Conservation (phyloP, 2,888 invertebrate species). For the Latrodectus hesperus region DNA sequence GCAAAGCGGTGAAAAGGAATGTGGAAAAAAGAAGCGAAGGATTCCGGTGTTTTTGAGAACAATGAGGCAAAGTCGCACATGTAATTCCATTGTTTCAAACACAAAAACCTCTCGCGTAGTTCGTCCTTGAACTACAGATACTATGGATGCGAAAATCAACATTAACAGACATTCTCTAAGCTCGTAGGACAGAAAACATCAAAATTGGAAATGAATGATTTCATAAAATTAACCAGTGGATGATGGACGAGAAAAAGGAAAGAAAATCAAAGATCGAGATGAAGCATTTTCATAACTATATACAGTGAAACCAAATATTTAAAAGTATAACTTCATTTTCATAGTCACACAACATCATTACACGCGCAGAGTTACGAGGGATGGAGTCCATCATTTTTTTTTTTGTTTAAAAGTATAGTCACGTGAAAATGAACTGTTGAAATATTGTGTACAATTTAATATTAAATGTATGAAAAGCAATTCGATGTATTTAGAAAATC, state of each 20-base stretch:
- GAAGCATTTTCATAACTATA: background rate
- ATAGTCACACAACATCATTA: no score
- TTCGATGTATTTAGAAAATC: no score
- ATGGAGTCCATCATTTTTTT: no score
- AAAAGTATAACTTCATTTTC: no score
- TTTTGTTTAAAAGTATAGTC: no score
- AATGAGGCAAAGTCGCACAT: no score
- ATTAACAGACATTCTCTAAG: no score
- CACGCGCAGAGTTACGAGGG: no score
- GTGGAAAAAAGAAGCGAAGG: background rate
- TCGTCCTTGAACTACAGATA: slow-evolving; percentile 1
- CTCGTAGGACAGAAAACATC: background rate
- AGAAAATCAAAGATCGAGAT: background rate
- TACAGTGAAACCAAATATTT: no score
- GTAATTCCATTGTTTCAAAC: background rate
- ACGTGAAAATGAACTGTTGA: no score
- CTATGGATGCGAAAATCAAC: background rate
- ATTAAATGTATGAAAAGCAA: no score
- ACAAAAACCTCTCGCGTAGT: background rate
- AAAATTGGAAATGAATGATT: background rate
- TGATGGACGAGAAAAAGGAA: background rate
- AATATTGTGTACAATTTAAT: no score
- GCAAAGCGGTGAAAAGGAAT: background rate
- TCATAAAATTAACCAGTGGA: background rate
- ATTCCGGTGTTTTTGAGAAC: background rate